Base-by-base conservation (phyloP, 37 sponge, comb jelly and placozoan genomes). In the Beroe forskalii region DNA sequence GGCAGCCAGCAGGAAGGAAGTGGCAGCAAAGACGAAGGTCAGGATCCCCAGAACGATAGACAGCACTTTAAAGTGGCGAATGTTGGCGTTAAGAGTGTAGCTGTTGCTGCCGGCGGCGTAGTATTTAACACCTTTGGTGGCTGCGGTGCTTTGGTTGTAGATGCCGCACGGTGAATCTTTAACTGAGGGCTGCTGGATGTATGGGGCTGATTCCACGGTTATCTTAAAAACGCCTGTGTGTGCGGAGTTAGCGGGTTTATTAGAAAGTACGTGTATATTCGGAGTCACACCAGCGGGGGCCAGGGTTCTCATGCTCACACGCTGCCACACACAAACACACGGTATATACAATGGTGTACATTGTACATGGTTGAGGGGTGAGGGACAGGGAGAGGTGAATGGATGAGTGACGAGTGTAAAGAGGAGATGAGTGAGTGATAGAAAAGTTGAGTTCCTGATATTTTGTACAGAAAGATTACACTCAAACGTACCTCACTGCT, bases 21-120 rank as follows among this genome's bases (percentile, higher is more conserved):
- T 80, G 35, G 86, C 86, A 42, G 86, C 86, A 44, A 80, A 80
- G 20, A 80, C 86, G 86, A 80, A 80, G 9, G 86, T 80, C 42
- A 80, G 86, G 27, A 80, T 80, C 27, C 86, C 86, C 0, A 80
- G 86, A 2, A 80, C 86, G 2, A 80, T 80, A 48, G 55, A 44
- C 42, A 80, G 48, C 86, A 80, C 86, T 80, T 80, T 80, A 24
- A 33, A 80, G 55, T 80, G 86, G 27, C 86, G 86, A 23, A 80
- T 44, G 31, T 80, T 25, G 48, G 86, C 28, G 86, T 25, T 80
- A 0, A 80, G 86, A 25, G 86, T 80, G 38, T 48, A 48, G 55
- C 55, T 48, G 55, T 12, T 48, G 55, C 55, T 48, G 55, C 55
- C 55, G 12, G 12, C 55, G 12, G 55, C 6, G 31, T 41, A n/a